These are phyloP conservation scores for Laticauda laticaudata DNA, from an alignment of 2,113 vertebrate genomes.

Conservation along the genomic window DNA sequence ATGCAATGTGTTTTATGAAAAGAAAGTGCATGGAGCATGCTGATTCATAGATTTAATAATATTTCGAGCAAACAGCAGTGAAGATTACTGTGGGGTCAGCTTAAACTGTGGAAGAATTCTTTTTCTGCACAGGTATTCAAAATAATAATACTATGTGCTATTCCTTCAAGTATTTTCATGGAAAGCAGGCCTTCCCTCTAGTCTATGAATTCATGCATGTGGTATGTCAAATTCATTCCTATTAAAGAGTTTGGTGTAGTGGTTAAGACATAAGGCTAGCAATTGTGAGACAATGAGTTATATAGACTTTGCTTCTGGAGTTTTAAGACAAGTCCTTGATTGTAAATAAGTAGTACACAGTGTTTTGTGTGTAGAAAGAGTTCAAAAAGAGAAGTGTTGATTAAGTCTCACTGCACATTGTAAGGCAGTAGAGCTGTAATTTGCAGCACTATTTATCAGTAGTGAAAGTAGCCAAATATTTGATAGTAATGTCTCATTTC, in stretches of 20 bases:
- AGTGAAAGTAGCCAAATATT: neutral
- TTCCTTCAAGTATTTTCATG: neutral
- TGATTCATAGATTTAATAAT: neutral
- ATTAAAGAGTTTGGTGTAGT: no score
- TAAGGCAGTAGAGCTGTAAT: neutral
- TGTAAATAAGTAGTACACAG: neutral
- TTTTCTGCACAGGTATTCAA: neutral
- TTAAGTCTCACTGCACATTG: neutral
- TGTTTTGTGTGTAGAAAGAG: neutral
- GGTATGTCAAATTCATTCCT: neutral
- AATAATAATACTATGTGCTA: neutral
- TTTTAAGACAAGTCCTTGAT: neutral
- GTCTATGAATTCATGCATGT: neutral
- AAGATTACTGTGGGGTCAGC: neutral
- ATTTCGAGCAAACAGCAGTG: neutral
- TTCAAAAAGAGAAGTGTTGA: no score
- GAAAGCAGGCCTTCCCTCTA: neutral
- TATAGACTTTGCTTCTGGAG: no score
- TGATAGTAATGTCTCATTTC: neutral
- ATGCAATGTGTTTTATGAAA: neutral
- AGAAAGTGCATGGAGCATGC: neutral
- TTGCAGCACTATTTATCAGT: neutral
- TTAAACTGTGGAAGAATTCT: neutral
- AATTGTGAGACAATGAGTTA: no score
- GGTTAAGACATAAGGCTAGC: no score